These are phyloP conservation scores for Muntiacus reevesi DNA, from an alignment of 2,113 vertebrate species.

Conservation along the genomic window DNA sequence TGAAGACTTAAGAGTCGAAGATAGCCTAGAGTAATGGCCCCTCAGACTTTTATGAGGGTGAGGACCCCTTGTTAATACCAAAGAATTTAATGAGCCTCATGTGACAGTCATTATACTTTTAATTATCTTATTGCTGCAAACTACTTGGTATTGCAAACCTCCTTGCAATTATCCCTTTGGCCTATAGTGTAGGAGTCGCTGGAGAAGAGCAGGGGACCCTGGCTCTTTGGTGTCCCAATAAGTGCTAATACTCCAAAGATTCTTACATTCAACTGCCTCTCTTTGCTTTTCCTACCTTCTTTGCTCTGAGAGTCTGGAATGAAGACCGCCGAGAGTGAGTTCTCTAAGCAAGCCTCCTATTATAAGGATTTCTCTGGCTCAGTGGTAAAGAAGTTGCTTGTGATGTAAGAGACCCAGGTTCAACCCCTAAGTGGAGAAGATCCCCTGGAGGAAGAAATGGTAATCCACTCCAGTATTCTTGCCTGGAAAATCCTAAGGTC, in stretches of 20 bases:
- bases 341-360: background rate
- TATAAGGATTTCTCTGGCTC: background rate
- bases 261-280: background rate
- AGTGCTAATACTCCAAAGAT: background rate
- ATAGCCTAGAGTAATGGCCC: background rate
- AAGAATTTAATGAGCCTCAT: conserved; percentile 63
- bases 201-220: background rate
- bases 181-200: background rate
- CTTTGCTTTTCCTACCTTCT: background rate
- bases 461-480: background rate
- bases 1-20: background rate
- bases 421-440: background rate
- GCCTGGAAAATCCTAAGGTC: background rate
- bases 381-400: background rate
- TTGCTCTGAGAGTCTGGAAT: background rate
- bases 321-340: background rate
- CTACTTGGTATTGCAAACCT: conserved; percentile 15
- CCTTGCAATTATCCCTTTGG: background rate
- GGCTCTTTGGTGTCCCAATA: background rate
- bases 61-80: conserved; percentile 66
- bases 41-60: conserved; percentile 45
- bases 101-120: conserved; percentile 57
- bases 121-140: conserved; percentile 57
- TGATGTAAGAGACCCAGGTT: background rate
- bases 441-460: background rate